Conservation (phyloP, 2,797 vertebrate genomes). For the Monodelphis domestica region DNA sequence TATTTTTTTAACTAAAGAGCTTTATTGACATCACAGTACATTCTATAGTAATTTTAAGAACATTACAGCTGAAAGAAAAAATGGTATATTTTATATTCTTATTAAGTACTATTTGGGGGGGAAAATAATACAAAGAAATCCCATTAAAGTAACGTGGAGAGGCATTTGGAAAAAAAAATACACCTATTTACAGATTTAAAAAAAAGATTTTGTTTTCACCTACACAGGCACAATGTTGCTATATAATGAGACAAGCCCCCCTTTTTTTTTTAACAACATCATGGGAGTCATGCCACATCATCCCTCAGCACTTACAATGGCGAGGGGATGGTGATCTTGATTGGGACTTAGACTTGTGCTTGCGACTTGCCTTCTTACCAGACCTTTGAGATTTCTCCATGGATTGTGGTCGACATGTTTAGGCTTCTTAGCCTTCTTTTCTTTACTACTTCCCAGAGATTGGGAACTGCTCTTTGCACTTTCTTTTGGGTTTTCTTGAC, state of each 20-base stretch:
- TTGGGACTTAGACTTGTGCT: constrained; percentile 99
- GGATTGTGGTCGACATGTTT: constrained; percentile 98
- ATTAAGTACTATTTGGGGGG: constrained; percentile 88
- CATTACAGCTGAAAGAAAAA: constrained; percentile 91
- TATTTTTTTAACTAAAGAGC: constrained; percentile 89
- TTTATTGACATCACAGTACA: constrained; percentile 92
- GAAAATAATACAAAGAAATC: constrained; percentile 93
- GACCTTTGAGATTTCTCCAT: constrained; percentile 99
- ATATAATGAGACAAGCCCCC: constrained; percentile 99
- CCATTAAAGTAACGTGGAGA: constrained; percentile 92
- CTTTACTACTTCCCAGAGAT: constrained; percentile 95
- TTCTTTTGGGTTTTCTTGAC: too few species aligned
- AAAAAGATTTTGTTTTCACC: constrained; percentile 91
- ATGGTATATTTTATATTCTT: constrained; percentile 86
- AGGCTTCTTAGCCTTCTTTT: constrained; percentile 98
- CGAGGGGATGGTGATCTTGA: constrained; percentile 97
- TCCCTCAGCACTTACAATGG: constrained; percentile 96
- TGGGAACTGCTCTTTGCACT: constrained; percentile 94
- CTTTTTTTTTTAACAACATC: constrained; percentile 93
- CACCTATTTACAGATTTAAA: constrained; percentile 95
- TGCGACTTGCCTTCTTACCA: constrained; percentile 99
- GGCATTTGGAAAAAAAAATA: constrained; percentile 94
- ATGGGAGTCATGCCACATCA: constrained; percentile 89
- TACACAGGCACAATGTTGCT: constrained; percentile 97
- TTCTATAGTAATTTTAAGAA: constrained; percentile 89